phyloP scores from a whole-genome alignment of 2,888 invertebrate genomes.

The Notocelia uddmanniana region DNA sequence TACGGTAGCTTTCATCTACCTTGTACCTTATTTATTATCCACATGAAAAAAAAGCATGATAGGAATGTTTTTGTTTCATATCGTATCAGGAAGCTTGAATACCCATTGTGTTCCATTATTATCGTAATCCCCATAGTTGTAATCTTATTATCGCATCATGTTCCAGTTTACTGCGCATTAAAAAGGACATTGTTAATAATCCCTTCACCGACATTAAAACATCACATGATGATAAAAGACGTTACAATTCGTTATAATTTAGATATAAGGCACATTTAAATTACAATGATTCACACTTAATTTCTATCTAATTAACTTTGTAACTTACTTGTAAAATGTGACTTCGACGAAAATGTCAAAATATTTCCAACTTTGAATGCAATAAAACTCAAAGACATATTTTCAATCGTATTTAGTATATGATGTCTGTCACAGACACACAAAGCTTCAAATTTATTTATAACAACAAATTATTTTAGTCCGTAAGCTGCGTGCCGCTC shows the following conservation, averaged over 20 bases:
- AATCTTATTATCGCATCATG: conserved; percentile 7
- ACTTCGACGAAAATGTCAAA: too few species aligned
- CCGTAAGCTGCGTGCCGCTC: background rate
- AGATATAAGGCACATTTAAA: too few species aligned
- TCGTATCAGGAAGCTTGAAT: background rate
- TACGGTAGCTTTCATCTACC: too few species aligned
- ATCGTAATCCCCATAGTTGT: conserved; percentile 12
- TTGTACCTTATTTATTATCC: too few species aligned
- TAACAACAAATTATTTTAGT: background rate
- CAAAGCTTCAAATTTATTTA: background rate
- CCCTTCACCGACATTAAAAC: background rate
- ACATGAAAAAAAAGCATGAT: background rate
- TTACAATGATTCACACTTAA: too few species aligned
- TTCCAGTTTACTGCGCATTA: background rate
- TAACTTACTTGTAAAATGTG: too few species aligned
- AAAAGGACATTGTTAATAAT: background rate
- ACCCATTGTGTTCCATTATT: background rate
- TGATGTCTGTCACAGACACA: background rate
- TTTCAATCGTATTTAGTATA: too few species aligned
- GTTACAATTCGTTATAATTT: too few species aligned
- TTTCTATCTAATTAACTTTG: too few species aligned
- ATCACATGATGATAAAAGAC: background rate
- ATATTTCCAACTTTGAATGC: too few species aligned
- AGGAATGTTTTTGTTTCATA: background rate
- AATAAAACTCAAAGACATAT: too few species aligned